Evolutionary conservation across 1,140 invertebrate genomes (phyloP), one percentile per base, ranked within the genome.

Genomic region (Epicauta chinensis): DNA sequence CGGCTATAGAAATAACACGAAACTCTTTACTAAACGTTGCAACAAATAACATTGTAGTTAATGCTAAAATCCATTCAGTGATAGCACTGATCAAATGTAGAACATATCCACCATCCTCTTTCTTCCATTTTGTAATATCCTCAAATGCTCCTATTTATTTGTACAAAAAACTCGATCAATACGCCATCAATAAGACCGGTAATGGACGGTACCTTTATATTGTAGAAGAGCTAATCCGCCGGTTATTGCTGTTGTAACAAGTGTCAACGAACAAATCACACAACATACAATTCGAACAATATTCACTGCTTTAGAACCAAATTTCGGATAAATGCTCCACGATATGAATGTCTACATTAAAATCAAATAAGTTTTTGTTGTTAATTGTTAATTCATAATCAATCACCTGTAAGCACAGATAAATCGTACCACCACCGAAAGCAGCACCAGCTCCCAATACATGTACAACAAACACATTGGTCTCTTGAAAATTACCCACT

Each of bases 401-500:
- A 40, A 55, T 61, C 64, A 80, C 79, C 71, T 81, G 82, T 2
- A 81, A 57, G 70, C 73, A 77, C 55, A 77, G 71, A 64, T 85
- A 87, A 6, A 78, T 47, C 14, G 74, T 72, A 2, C 81, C 81
- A 17, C 76, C 62, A 10, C 75, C 78, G 67, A 86, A 87, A 15
- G 77, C 77, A 37, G 81, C 53, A 2, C 78, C 55, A 2, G 84
- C 83, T 17, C 84, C 85, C 32, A 80, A 62, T 16, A 84, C 61
- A 60, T 87, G 85, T 5, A 86, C 74, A 14, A 68, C 56, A 11
- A 84, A 61, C 2, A 82, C 72, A 57, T 81, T 81, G 0, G 77
- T 81, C 69, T 86, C 83, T 75, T 86, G 83, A 71, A 87, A 87
- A 65, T 84, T 85, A 2, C 77, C 84, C 2, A 84, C 81, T 0